Base-by-base conservation (phyloP, 2,888 invertebrate species). In the Ypsolopha sequella region DNA sequence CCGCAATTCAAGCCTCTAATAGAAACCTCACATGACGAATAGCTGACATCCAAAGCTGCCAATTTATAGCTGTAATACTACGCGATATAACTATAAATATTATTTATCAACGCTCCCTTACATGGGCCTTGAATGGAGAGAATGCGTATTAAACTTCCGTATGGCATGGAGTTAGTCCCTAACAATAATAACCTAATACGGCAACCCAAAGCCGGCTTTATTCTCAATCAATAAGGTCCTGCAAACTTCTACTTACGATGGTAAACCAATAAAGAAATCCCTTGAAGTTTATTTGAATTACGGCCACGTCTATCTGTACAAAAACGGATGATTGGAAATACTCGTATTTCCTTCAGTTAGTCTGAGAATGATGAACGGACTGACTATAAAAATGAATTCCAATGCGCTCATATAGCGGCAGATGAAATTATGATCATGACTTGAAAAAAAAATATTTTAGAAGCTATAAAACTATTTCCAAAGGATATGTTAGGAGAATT, bases 31-130 rank as follows among this genome's bases (percentile, higher is more conserved):
- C 46, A 48, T 54, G 52, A 53, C 52, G 35, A 24, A 52, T 38
- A 24, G 50, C 52, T 41, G 49, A 39, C 39, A 46, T 39, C 39
- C 14, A 41, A 50, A 54, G 55, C 54, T 52, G 44, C 7, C 36
- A 45, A 51, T 63, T 60, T 63, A 64, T 60, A 52, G 54, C 56
- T 45, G 58, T 59, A 60, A 61, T 65, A 60, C 58, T 56, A 56
- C 58, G 58, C 54, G 60, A 62, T 59, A 55, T 60, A 55, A 52
- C 60, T 54, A 63, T 66, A 66, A 61, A 61, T 63, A 61, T 51
- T 51, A 50, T 56, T 55, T 53, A 53, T 56, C 54, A 11, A 52
- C 51, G 39, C 53, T 48, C 55, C 57, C 24, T 52, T 58, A 57
- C 51, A 55, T 49, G 60, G 52, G 48, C 39, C 50, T 48, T 45